A percentile compares a stretch with the other conserved stretches of the same genome.
phyloP scores from a whole-genome alignment of 2,888 invertebrate species.

The Dynastes grantii region DNA sequence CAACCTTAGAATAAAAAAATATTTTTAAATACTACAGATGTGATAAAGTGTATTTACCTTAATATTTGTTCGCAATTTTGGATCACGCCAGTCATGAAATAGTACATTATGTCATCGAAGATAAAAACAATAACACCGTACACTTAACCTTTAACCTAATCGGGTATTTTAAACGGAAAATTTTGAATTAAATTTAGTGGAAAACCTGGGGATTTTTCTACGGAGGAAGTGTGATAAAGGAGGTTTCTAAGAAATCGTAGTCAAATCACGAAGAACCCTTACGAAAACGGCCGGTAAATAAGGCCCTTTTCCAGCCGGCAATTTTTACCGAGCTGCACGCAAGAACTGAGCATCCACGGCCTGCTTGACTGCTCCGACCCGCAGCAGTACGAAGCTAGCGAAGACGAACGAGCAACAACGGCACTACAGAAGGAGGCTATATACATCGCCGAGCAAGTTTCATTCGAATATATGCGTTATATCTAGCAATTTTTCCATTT shows the following conservation, averaged over 20 bases:
- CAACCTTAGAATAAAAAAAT: background rate
- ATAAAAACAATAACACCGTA: background rate
- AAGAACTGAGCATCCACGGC: conserved; percentile 26
- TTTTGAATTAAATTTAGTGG: no score
- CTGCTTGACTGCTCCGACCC: background rate
- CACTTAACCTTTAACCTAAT: background rate
- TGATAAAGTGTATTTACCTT: conserved; percentile 56
- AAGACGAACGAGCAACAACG: conserved; percentile 26
- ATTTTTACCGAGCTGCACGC: conserved; percentile 21
- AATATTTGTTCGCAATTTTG: conserved; percentile 62
- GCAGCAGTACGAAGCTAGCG: conserved; percentile 18
- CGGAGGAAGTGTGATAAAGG: no score
- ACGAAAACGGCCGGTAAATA: no score
- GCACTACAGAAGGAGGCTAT: background rate
- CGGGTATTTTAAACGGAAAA: no score
- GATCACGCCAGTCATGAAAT: conserved; percentile 61
- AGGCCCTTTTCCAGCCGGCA: background rate
- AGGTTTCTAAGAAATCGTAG: no score
- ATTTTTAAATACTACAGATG: background rate
- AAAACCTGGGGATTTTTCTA: no score
- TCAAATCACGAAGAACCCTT: background rate
- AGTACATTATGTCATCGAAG: conserved; percentile 57
- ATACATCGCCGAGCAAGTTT: background rate
- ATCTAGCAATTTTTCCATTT: background rate
- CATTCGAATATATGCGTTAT: background rate